Evolutionary conservation across 2,113 vertebrate species (phyloP).

Genomic region (Tupaia chinensis): DNA sequence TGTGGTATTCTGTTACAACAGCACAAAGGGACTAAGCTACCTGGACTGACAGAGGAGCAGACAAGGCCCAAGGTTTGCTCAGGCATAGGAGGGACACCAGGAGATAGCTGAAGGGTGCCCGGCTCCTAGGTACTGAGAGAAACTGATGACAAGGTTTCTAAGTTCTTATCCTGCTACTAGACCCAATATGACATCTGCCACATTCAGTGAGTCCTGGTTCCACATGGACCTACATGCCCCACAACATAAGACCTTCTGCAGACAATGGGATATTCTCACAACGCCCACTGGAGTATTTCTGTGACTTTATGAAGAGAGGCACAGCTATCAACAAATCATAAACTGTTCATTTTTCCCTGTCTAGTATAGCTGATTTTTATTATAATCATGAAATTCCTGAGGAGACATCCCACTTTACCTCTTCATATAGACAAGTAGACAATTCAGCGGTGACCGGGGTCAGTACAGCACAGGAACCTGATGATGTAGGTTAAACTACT

Average conservation of each 20-base stretch:
- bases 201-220: background rate
- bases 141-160: background rate
- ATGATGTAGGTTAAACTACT: background rate
- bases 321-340: background rate
- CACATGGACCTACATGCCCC: background rate
- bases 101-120: background rate
- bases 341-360: background rate
- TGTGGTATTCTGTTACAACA: too few species aligned
- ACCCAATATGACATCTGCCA: rapidly evolving
- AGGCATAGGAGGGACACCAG: background rate
- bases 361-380: background rate
- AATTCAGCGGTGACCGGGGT: rapidly evolving
- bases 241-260: background rate
- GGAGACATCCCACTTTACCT: background rate
- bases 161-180: background rate
- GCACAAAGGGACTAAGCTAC: background rate
- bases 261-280: background rate
- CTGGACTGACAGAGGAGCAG: background rate
- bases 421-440: background rate
- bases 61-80: background rate
- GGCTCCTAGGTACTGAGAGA: background rate
- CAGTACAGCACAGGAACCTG: rapidly evolving
- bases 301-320: background rate
- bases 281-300: background rate
- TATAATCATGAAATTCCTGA: background rate